Percentiles rank a stretch among this genome's conserved stretches.
phyloP scores from a whole-genome alignment of 2,797 vertebrate genomes.

The Hafferia zeledoni region DNA sequence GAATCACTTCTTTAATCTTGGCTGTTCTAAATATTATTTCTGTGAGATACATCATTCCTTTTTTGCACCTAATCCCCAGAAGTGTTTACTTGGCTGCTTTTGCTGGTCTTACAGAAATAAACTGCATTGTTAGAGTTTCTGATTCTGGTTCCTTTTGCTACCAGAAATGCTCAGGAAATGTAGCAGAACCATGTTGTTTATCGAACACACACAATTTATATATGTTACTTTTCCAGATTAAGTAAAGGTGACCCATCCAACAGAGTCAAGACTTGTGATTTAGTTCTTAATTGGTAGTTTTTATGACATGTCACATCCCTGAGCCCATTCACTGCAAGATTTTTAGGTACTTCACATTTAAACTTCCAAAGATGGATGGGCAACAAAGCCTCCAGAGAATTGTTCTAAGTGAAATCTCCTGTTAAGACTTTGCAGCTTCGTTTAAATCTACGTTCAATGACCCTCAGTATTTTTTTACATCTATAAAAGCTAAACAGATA shows the following conservation, averaged over 20 bases:
- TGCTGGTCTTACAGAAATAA: neutral
- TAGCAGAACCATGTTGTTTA: neutral
- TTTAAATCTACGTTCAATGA: neutral
- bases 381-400: neutral
- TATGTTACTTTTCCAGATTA: neutral
- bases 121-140: neutral
- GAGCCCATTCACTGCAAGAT: neutral
- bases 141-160: neutral
- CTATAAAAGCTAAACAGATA: neutral
- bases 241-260: neutral
- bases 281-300: neutral
- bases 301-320: rapidly evolving
- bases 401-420: neutral
- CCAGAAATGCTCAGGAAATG: neutral
- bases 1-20: neutral
- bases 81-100: neutral
- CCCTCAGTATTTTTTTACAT: neutral
- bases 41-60: neutral
- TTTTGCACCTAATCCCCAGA: neutral
- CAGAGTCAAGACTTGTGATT: neutral
- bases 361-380: neutral
- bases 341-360: neutral
- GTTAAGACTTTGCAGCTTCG: neutral
- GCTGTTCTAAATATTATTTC: conserved; percentile 3
- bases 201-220: rapidly evolving